These are phyloP conservation scores for Pempheris klunzingeri DNA, from an alignment of 2,797 vertebrate species.

Conservation along the genomic window DNA sequence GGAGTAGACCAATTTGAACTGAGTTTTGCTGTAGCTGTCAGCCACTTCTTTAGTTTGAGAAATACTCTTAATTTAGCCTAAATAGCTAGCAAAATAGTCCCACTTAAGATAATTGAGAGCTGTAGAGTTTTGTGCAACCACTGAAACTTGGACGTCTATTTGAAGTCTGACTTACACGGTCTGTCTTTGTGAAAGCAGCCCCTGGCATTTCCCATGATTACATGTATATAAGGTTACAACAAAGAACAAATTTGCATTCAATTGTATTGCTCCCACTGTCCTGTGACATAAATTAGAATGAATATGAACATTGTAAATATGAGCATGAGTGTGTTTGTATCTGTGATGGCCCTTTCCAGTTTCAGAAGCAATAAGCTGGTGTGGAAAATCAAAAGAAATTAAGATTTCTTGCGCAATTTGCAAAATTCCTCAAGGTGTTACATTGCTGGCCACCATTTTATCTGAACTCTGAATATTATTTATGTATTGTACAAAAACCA, in stretches of 20 bases:
- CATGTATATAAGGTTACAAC: background rate
- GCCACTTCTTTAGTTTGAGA: background rate
- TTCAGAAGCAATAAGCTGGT: background rate
- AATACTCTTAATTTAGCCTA: background rate
- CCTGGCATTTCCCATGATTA: background rate
- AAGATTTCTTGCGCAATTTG: background rate
- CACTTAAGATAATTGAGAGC: background rate
- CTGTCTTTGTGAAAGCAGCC: conserved; percentile 1
- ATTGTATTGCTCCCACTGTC: background rate
- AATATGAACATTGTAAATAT: background rate
- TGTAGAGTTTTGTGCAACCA: background rate
- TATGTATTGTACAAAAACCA: no score
- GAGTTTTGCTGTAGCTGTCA: background rate
- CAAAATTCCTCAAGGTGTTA: background rate
- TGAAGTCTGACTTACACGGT: background rate
- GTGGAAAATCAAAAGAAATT: conserved; percentile 14
- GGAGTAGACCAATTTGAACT: background rate
- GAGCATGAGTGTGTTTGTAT: conserved; percentile 1
- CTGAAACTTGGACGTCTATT: background rate
- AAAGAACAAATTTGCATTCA: background rate
- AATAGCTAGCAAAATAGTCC: background rate
- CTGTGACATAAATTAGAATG: background rate
- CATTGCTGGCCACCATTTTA: background rate
- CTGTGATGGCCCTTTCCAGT: background rate
- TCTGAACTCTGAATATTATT: conserved; percentile 7